Evolutionary conservation across 2,888 invertebrate species (phyloP).

Genomic region (Pycnomerus fuliginosus): DNA sequence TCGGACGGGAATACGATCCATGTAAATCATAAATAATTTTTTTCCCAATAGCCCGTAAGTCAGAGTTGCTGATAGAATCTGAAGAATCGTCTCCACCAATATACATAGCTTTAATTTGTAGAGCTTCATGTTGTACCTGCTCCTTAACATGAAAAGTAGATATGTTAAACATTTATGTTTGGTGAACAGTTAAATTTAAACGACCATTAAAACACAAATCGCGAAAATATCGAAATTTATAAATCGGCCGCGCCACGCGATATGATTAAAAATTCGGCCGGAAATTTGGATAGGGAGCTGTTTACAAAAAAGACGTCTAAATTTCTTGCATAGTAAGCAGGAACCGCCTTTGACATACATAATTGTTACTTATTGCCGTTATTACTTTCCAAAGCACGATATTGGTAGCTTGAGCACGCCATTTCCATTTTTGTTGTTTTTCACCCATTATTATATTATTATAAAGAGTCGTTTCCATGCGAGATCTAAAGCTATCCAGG

Average conservation of each 20-base stretch:
- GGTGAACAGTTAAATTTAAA: conserved; percentile 16
- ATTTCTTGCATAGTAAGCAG: no score
- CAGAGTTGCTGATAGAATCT: conserved; percentile 40
- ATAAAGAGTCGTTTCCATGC: no score
- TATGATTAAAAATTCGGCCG: conserved; percentile 11
- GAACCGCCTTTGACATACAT: no score
- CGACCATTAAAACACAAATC: conserved; percentile 11
- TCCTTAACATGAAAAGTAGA: conserved; percentile 8
- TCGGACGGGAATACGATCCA: conserved; percentile 45
- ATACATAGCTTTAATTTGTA: conserved; percentile 24
- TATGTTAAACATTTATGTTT: conserved; percentile 14
- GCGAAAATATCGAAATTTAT: conserved; percentile 21
- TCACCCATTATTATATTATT: no score
- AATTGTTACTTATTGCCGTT: no score
- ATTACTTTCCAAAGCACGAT: no score
- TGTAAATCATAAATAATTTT: conserved; percentile 45
- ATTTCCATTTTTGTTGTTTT: no score
- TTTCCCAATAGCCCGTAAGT: conserved; percentile 32
- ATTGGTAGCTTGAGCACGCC: no score
- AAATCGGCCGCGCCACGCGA: conserved; percentile 9
- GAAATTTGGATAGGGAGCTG: no score
- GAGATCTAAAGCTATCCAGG: no score
- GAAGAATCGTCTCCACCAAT: conserved; percentile 11
- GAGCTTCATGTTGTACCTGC: conserved; percentile 26
- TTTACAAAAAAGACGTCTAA: no score